Evolutionary conservation across 1,140 invertebrate genomes (phyloP), one percentile per base, ranked within the genome.

Genomic region (Bombus difficillimus): DNA sequence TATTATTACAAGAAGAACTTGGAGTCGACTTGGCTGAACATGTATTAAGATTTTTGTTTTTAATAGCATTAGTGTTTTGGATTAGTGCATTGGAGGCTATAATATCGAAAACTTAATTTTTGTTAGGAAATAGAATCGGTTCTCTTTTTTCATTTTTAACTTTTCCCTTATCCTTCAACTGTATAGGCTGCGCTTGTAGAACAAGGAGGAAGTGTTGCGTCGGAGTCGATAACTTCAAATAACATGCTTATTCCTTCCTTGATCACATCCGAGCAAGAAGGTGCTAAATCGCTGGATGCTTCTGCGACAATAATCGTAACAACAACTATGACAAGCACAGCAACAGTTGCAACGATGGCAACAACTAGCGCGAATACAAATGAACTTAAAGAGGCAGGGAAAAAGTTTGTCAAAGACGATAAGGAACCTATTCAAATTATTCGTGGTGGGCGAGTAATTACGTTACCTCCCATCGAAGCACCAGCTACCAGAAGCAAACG

Each of bases 391-490:
- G 86, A 88, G 74, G 62, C 32, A 41, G 68, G 12, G 81, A 90
- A 88, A 53, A 93, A 92, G 28, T 10, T 59, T 12, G 73, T 32
- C 0, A 95, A 92, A 78, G 93, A 93, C 10, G 89, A 92, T 3
- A 95, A 96, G 89, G 96, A 97, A 88, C 96, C 96, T 0, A 96
- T 97, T 84, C 97, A 97, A 94, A 97, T 97, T 91, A 95, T 97
- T 12, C 95, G 97, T 12, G 97, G 97, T 92, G 97, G 97, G 13
- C 95, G 97, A 66, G 95, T 98, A 34, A 97, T 98, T 76, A 97
- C 97, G 12, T 93, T 98, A 82, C 97, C 97, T 32, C 97, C 97
- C 3, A 97, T 98, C 68, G 97, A 98, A 95, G 96, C 97, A 43
- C 97, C 97, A n/a, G 96, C 97, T 18, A 97, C 97, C 3, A 93